A percentile compares a stretch with the other conserved stretches of the same genome.
Evolutionary conservation across 2,113 vertebrate genomes (phyloP).

Genomic region (Ascaphus truei): DNA sequence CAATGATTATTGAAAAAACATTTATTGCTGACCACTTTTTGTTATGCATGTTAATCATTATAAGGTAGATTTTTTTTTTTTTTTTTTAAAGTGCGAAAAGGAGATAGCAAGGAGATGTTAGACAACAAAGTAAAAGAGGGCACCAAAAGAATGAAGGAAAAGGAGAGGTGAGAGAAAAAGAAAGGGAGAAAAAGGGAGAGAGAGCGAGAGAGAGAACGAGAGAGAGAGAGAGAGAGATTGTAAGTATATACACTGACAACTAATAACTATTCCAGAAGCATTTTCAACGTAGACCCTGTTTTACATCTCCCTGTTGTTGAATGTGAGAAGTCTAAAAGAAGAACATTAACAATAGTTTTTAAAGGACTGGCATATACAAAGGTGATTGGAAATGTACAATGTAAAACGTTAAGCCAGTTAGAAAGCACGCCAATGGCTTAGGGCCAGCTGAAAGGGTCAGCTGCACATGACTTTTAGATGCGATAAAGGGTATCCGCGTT

Average conservation of each 20-base stretch:
- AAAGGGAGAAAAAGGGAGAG: rapidly evolving
- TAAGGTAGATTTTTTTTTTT: too few relatives aligned
- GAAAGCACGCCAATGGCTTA: constrained; percentile 12
- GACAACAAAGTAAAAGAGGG: neutral
- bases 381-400: constrained; percentile 4
- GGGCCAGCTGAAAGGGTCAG: constrained; percentile 21
- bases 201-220: neutral
- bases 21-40: too few relatives aligned
- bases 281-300: constrained; percentile 15
- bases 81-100: too few relatives aligned
- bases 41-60: too few relatives aligned
- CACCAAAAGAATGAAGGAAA: too few relatives aligned
- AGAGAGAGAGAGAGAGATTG: too few relatives aligned
- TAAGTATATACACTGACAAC: too few relatives aligned
- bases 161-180: too few relatives aligned
- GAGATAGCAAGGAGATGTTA: too few relatives aligned
- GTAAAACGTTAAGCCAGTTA: constrained; percentile 5
- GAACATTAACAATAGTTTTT: constrained; percentile 18
- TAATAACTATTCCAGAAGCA: rapidly evolving
- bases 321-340: neutral
- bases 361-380: constrained; percentile 12
- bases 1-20: too few relatives aligned
- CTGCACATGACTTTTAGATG: constrained; percentile 10
- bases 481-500: constrained; percentile 16
- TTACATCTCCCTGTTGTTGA: constrained; percentile 11